These are phyloP conservation scores for Atethmia centrago DNA, from an alignment of 2,888 invertebrate species.

Conservation along the genomic window DNA sequence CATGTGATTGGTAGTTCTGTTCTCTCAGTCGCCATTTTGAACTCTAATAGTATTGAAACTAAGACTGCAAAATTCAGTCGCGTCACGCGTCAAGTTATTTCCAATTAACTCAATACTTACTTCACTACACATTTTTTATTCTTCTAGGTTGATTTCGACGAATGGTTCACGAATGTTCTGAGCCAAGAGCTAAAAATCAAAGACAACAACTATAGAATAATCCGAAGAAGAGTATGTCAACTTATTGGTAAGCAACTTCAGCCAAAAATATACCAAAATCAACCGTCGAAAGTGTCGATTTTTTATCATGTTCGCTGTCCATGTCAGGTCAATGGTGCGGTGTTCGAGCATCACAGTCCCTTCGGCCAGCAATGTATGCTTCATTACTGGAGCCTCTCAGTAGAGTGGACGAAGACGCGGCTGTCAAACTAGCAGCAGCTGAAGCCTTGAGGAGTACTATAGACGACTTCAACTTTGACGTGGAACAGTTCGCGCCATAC, in stretches of 20 bases:
- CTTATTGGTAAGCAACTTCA: conserved; percentile 91
- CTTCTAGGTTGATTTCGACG: conserved; percentile 96
- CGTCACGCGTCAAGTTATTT: no score
- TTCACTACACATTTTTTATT: conserved; percentile 25
- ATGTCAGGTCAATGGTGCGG: conserved; percentile 92
- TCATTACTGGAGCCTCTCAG: conserved; percentile 93
- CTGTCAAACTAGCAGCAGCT: conserved; percentile 96
- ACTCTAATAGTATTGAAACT: no score
- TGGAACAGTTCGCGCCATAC: conserved; percentile 96
- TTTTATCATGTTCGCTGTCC: not conserved
- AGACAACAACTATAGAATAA: conserved; percentile 95
- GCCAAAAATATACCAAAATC: not conserved
- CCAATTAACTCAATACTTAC: not conserved
- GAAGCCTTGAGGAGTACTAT: conserved; percentile 95
- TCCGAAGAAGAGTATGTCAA: conserved; percentile 96
- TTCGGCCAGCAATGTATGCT: conserved; percentile 95
- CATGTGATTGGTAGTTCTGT: no score
- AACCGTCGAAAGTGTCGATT: rapidly evolving
- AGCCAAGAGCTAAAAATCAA: conserved; percentile 95
- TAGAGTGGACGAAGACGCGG: conserved; percentile 94
- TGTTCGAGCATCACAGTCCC: conserved; percentile 95
- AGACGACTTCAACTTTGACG: conserved; percentile 98
- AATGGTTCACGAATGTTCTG: conserved; percentile 96
- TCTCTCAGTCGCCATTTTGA: no score
- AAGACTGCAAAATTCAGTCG: no score